A percentile compares a stretch with the other conserved stretches of the same genome.
These are phyloP conservation scores for Drosophila persimilis DNA, from an alignment of 1,140 invertebrate species.

Conservation along the genomic window DNA sequence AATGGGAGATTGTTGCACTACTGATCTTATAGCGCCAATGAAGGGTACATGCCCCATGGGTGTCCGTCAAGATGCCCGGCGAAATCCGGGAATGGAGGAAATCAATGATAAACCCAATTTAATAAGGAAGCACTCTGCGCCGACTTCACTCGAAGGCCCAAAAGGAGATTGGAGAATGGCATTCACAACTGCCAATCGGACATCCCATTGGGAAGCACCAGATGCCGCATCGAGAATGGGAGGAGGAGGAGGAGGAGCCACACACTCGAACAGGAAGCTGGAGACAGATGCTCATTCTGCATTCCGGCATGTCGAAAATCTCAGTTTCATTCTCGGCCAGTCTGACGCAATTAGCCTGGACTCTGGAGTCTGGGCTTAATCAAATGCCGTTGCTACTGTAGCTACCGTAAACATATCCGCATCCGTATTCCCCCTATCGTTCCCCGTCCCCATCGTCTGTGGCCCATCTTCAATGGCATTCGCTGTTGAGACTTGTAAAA, in stretches of 20 bases:
- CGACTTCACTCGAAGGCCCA: too few species aligned
- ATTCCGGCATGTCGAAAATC: constrained; percentile 24
- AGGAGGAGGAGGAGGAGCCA: not conserved
- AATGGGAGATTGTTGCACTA: too few species aligned
- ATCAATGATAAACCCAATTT: too few species aligned
- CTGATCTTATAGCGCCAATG: too few species aligned
- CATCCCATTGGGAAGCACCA: not conserved
- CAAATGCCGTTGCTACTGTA: constrained; percentile 34
- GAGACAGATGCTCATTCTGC: constrained; percentile 12
- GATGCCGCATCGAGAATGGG: not conserved
- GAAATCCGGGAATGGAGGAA: too few species aligned
- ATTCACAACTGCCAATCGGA: not conserved
- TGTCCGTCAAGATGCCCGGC: too few species aligned
- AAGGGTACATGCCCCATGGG: too few species aligned
- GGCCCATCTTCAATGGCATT: not conserved
- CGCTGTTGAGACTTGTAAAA: constrained; percentile 19
- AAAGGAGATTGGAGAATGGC: too few species aligned
- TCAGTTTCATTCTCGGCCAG: constrained; percentile 18
- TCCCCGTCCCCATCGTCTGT: not conserved
- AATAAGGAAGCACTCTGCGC: too few species aligned
- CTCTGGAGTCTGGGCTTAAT: constrained; percentile 34
- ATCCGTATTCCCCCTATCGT: not conserved
- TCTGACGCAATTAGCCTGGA: constrained; percentile 26
- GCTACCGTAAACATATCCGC: constrained; percentile 4
- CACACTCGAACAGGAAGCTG: constrained; percentile 12